Evolutionary conservation across 1,140 invertebrate genomes (phyloP).

Genomic region (Eubasilissa regina): DNA sequence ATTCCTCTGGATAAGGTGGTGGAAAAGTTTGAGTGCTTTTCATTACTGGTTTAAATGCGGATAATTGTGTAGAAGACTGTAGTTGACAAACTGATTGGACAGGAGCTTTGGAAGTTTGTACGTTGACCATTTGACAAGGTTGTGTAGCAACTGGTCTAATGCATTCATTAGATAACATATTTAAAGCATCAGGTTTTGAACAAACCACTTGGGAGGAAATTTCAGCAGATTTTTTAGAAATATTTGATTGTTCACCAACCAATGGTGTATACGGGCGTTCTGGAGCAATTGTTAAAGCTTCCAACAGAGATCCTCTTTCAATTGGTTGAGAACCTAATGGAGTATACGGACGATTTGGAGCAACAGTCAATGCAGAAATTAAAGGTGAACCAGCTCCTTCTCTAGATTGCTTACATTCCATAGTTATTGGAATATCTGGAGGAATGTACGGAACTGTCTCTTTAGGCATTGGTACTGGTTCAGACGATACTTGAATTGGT

Average conservation of each 20-base stretch:
- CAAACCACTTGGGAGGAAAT: conserved; percentile 25
- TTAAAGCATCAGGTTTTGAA: not conserved
- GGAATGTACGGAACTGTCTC: conserved; percentile 77
- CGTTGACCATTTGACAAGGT: conserved; percentile 50
- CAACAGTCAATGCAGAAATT: conserved; percentile 78
- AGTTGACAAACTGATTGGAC: conserved; percentile 66
- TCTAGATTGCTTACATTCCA: conserved; percentile 70
- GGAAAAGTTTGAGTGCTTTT: conserved; percentile 65
- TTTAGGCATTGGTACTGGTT: conserved; percentile 73
- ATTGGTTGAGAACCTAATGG: conserved; percentile 66
- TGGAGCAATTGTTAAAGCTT: conserved; percentile 81
- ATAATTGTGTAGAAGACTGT: conserved; percentile 65
- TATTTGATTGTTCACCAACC: conserved; percentile 59
- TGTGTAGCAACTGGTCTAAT: conserved; percentile 57
- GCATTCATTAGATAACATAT: conserved; percentile 47
- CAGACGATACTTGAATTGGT: conserved; percentile 64
- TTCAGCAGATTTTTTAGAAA: not conserved
- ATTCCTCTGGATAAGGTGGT: conserved; percentile 65
- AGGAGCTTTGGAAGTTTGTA: conserved; percentile 62
- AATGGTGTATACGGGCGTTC: conserved; percentile 74
- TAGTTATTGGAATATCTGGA: conserved; percentile 73
- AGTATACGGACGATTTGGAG: conserved; percentile 77
- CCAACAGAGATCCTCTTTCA: conserved; percentile 74
- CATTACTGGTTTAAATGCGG: conserved; percentile 69
- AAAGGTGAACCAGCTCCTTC: conserved; percentile 76